Evolutionary conservation across 2,888 invertebrate genomes (phyloP).

Genomic region (Spicauda simplicius): DNA sequence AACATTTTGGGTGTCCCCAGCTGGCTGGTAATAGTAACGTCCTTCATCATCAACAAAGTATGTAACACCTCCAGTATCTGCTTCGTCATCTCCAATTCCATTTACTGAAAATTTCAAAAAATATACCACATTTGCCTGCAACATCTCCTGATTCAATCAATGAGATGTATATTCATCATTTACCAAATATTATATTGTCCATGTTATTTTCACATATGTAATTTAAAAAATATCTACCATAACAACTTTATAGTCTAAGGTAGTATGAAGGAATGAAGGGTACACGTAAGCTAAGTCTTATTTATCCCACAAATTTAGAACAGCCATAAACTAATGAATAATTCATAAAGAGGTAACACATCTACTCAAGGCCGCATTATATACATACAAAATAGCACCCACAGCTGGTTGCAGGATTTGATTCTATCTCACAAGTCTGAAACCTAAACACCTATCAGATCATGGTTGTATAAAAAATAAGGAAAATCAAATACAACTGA

Average conservation of each 20-base stretch:
- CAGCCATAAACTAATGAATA: background rate
- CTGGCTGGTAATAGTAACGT: constrained; percentile 92
- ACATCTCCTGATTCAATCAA: background rate
- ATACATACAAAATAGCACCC: background rate
- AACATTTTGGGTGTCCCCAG: constrained; percentile 86
- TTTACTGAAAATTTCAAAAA: constrained; percentile 35
- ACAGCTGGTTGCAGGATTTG: background rate
- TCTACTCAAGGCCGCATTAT: background rate
- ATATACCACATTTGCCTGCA: background rate
- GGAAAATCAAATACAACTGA: background rate
- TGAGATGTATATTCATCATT: background rate
- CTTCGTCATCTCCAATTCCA: constrained; percentile 57
- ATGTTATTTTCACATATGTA: background rate
- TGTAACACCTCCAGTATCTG: constrained; percentile 77
- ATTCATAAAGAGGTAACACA: background rate
- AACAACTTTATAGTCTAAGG: background rate
- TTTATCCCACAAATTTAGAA: background rate
- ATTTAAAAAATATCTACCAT: background rate
- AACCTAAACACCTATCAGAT: background rate
- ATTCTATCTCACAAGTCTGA: background rate
- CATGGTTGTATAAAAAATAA: background rate
- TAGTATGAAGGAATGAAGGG: background rate
- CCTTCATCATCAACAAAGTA: constrained; percentile 93
- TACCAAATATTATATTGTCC: background rate
- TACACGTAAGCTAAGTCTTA: background rate